Conservation (phyloP, 2,113 vertebrate species). For the Toxostoma redivivum region DNA sequence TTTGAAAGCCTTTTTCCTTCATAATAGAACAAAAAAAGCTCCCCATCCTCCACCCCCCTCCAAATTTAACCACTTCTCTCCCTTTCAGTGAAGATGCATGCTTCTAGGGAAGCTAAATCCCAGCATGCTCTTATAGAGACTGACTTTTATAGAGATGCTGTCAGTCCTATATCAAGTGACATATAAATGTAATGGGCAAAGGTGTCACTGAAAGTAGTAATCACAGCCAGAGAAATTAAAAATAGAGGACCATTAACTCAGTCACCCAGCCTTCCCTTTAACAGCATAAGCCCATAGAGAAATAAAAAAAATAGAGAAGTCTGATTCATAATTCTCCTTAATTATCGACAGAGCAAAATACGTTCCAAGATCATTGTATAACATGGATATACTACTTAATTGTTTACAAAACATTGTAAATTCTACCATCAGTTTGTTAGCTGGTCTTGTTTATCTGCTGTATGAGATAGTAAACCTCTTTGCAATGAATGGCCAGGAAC, state of each 20-base stretch:
- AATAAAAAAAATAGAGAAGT: background rate
- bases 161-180: background rate
- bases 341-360: background rate
- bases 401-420: background rate
- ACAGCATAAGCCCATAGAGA: background rate
- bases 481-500: background rate
- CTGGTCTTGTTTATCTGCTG: background rate
- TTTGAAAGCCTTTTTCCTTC: background rate
- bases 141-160: background rate
- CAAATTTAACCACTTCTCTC: background rate
- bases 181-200: background rate
- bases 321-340: background rate
- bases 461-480: background rate
- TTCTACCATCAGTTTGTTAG: background rate
- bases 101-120: background rate
- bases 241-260: background rate
- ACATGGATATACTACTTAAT: background rate
- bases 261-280: background rate
- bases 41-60: accelerated
- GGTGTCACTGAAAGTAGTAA: background rate
- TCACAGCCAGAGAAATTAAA: background rate
- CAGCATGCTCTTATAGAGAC: background rate
- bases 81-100: background rate
- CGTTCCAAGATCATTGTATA: background rate
- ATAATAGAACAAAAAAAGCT: background rate